Percentiles rank a stretch among this genome's conserved stretches.
These are phyloP conservation scores for Onchidella celtica DNA, from an alignment of 2,888 invertebrate species.

Conservation along the genomic window DNA sequence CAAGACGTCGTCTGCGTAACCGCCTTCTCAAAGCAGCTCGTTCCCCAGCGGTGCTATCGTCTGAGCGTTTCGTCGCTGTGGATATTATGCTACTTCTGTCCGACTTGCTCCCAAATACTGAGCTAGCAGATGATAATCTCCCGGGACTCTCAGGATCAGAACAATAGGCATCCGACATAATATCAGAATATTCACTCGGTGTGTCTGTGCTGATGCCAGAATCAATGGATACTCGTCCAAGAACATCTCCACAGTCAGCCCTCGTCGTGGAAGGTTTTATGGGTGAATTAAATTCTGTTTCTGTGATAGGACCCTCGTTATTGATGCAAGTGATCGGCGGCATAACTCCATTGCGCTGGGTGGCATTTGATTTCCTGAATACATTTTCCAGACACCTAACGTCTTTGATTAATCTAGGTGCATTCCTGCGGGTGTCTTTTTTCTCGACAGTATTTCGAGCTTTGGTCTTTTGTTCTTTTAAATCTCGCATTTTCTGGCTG, in stretches of 20 bases:
- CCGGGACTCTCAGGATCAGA: neutral
- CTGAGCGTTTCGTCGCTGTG: too few species aligned
- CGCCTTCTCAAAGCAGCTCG: neutral
- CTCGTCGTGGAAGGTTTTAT: neutral
- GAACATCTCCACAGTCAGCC: neutral
- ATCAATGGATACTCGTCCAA: neutral
- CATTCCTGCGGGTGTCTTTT: too few species aligned
- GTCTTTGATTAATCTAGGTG: too few species aligned
- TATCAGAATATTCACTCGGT: neutral
- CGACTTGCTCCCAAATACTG: neutral
- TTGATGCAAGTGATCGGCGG: neutral
- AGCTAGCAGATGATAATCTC: neutral
- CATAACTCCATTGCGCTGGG: neutral
- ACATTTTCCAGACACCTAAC: too few species aligned
- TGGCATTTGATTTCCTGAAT: too few species aligned
- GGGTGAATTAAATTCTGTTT: neutral
- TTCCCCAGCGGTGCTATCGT: too few species aligned
- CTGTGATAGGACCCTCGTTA: neutral
- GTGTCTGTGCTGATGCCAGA: neutral
- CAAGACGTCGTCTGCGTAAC: neutral
- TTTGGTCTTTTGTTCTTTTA: neutral
- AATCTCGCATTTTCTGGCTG: neutral
- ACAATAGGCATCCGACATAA: neutral
- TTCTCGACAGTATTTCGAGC: too few species aligned
- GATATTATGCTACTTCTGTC: too few species aligned